phyloP scores from a whole-genome alignment of 2,888 invertebrate species.

The Drosophila yooni region DNA sequence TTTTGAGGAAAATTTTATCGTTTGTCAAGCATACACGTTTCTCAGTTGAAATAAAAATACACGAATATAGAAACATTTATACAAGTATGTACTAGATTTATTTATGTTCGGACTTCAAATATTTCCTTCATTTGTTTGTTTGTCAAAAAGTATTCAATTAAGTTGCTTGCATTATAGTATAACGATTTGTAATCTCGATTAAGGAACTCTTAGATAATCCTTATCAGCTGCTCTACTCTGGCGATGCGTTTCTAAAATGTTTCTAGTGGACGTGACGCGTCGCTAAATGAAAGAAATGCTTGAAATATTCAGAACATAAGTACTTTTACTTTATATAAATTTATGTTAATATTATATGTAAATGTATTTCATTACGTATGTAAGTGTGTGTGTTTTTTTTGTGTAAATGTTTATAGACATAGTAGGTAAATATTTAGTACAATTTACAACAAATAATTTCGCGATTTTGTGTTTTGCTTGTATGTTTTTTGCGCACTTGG shows the following conservation, averaged over 20 bases:
- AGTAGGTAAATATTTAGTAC: slow-evolving; percentile 54
- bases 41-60: slow-evolving; percentile 58
- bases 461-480: slow-evolving; percentile 33
- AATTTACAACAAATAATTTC: slow-evolving; percentile 74
- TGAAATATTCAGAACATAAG: slow-evolving; percentile 57
- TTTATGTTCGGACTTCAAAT: slow-evolving; percentile 28
- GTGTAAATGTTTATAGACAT: slow-evolving; percentile 36
- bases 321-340: slow-evolving; percentile 41
- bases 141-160: slow-evolving; percentile 2
- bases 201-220: not conserved
- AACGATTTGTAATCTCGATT: slow-evolving; percentile 5
- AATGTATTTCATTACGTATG: slow-evolving; percentile 56
- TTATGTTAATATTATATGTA: slow-evolving; percentile 56
- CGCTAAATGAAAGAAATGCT: slow-evolving; percentile 42
- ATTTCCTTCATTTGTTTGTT: slow-evolving; percentile 24
- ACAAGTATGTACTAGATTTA: slow-evolving; percentile 42
- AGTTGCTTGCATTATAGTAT: not conserved
- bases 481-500: slow-evolving; percentile 45
- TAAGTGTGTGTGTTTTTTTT: slow-evolving; percentile 15
- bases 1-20: slow-evolving; percentile 46
- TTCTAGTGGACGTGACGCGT: slow-evolving; percentile 24
- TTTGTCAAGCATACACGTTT: slow-evolving; percentile 67
- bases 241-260: slow-evolving; percentile 7
- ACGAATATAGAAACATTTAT: slow-evolving; percentile 62
- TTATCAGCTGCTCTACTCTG: not conserved